These are phyloP conservation scores for Candoia aspera DNA, from an alignment of 2,113 vertebrate genomes.

Conservation along the genomic window DNA sequence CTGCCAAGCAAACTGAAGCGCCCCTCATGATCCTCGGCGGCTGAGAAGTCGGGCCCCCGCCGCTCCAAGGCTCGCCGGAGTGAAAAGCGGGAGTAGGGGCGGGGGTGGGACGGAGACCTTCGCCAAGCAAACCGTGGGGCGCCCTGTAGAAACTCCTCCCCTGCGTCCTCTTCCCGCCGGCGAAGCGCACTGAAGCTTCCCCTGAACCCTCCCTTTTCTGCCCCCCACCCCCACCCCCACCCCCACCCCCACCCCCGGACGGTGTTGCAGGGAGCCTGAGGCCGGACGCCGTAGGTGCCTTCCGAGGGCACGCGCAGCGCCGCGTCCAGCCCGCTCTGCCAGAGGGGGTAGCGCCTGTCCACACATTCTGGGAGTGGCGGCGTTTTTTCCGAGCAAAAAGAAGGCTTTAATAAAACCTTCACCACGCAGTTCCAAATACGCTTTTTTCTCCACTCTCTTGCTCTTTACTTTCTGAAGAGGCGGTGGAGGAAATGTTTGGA, in stretches of 20 bases:
- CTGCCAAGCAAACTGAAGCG: not conserved
- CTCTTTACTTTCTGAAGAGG: not conserved
- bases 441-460: not conserved
- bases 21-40: not conserved
- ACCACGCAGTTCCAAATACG: not conserved
- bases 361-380: not conserved
- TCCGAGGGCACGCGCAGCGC: no score
- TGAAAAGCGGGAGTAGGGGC: slow-evolving; percentile 15
- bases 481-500: not conserved
- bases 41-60: slow-evolving; percentile 29
- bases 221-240: no score
- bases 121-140: slow-evolving; percentile 20
- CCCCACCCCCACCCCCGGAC: not conserved
- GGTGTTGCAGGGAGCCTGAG: not conserved
- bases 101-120: slow-evolving; percentile 34
- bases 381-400: not conserved
- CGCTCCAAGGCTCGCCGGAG: not conserved
- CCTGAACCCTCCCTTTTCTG: slow-evolving; percentile 5
- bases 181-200: not conserved
- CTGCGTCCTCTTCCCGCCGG: slow-evolving; percentile 17
- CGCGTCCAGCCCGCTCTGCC: not conserved
- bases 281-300: not conserved
- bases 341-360: not conserved
- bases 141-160: slow-evolving; percentile 63
- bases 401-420: not conserved